Conservation (phyloP, 30 jellyfish, hydroid and myxozoan species). For the Cassiopea xamachana region DNA sequence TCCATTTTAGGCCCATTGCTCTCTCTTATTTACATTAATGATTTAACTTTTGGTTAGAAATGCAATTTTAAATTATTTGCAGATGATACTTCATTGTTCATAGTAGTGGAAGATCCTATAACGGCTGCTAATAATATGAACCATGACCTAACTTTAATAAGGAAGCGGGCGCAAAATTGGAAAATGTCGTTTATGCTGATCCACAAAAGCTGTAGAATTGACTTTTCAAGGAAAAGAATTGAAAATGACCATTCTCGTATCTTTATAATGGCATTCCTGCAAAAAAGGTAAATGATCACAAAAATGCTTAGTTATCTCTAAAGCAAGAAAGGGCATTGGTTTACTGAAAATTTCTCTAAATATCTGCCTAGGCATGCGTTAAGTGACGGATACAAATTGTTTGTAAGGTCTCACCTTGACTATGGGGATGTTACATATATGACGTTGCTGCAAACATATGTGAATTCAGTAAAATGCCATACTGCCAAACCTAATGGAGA, state of each 20-base stretch:
- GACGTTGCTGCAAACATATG: too few relatives aligned
- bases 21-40: neutral
- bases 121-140: neutral
- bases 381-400: too few relatives aligned
- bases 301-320: too few relatives aligned
- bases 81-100: slow-evolving; percentile 8
- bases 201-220: too few relatives aligned
- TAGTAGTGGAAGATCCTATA: neutral
- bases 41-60: neutral
- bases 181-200: too few relatives aligned
- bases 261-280: neutral
- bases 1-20: slow-evolving; percentile 15
- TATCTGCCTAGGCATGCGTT: too few relatives aligned
- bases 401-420: too few relatives aligned
- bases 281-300: neutral
- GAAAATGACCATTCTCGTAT: neutral
- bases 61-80: slow-evolving; percentile 1
- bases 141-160: neutral
- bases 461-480: too few relatives aligned
- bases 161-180: neutral
- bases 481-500: too few relatives aligned
- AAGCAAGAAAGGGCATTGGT: too few relatives aligned
- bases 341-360: too few relatives aligned
- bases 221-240: neutral
- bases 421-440: too few relatives aligned